Base-by-base conservation (phyloP, 2,888 invertebrate species). In the Rhingia campestris region DNA sequence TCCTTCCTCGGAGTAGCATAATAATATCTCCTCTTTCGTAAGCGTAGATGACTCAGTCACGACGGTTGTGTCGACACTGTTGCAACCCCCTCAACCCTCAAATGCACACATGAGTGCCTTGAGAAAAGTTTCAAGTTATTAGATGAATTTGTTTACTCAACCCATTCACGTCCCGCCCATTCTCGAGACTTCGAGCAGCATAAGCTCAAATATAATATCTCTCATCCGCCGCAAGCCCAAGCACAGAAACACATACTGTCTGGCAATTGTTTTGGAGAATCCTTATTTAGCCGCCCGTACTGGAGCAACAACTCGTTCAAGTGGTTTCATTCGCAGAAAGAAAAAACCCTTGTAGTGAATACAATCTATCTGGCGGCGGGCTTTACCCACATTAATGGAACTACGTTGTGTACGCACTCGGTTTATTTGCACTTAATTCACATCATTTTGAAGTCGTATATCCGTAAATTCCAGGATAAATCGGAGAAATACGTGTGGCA, bases 111-210 rank as follows among this genome's bases (percentile, higher is more conserved):
- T 30, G 47, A 56, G 66, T 53, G 66, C 59, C 35, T 59, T 59
- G 43, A 9, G 58, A 58, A 67, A 59, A 66, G 66, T 58, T 58
- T 67, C 32, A 75, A 66, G 58, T 66, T 75, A 66, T 75, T 75
- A 58, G 66, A 58, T 59, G 64, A 74, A 74, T 74, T 74, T 58
- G 74, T 49, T 66, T 58, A 74, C 56, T 49, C 74, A 61, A 74
- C 56, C 58, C 74, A 61, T 61, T 53, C 59, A 32, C 45, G 7
- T n/a, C 35, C 41, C 47, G 14, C 3, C 39, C 41, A 12, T n/a
- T 33, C 14, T 33, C 41, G 53, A 43, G 66, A 33, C 33, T 41
- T 53, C 4, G 45, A 14, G 2, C 22, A 39, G 43, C 53, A 66
- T 66, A 53, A 53, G 53, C 51, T 41, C 41, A 43, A 66, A 43